phyloP scores from a whole-genome alignment of 2,797 vertebrate species.

The Sebastes iracundus region DNA sequence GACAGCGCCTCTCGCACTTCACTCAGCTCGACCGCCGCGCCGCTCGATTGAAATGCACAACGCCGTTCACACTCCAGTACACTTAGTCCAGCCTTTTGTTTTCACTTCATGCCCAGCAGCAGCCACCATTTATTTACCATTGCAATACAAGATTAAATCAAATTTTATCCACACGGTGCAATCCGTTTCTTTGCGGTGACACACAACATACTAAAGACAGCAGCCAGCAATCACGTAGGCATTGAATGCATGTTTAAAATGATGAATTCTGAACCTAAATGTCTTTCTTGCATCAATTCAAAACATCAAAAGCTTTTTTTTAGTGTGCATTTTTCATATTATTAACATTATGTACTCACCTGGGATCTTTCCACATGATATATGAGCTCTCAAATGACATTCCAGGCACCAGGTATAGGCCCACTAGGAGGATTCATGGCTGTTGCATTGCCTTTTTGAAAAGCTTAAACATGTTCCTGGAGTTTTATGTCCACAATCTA shows the following conservation, averaged over 20 bases:
- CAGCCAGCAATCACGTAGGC: not conserved
- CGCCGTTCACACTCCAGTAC: constrained; percentile 4
- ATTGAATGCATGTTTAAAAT: not conserved
- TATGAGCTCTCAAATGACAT: not conserved
- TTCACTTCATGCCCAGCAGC: constrained; percentile 16
- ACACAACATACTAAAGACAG: not conserved
- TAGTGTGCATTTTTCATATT: not conserved
- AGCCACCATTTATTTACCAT: constrained; percentile 12
- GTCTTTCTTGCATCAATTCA: not conserved
- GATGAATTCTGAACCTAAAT: not conserved
- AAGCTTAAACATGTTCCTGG: not conserved
- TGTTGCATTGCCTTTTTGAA: not conserved
- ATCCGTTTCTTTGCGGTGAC: not conserved
- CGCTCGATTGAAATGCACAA: constrained; percentile 38
- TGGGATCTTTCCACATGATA: not conserved
- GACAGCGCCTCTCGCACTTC: constrained; percentile 20
- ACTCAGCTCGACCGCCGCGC: not conserved
- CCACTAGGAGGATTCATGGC: not conserved
- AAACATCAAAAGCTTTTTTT: not conserved
- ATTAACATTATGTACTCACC: not conserved
- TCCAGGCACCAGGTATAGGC: not conserved
- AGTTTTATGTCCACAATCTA: not conserved
- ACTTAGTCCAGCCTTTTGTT: constrained; percentile 42
- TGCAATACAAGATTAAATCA: constrained; percentile 8
- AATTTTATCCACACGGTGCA: not conserved